A percentile compares a stretch with the other conserved stretches of the same genome.
phyloP scores from a whole-genome alignment of 2,888 invertebrate genomes.

The Scotopteryx bipunctaria region DNA sequence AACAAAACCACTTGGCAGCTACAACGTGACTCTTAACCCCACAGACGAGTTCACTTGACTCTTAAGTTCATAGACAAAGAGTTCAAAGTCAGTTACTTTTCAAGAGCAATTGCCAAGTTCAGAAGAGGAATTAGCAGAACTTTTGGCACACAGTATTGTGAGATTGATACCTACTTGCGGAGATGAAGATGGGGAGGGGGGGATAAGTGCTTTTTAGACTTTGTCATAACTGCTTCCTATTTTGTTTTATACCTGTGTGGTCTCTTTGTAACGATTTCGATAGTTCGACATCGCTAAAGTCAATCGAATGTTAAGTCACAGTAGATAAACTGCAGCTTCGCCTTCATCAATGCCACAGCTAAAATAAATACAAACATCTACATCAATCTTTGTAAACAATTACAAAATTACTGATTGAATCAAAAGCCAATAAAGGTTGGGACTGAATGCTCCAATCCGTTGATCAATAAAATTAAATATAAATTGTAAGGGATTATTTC shows the following conservation, averaged over 20 bases:
- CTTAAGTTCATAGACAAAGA: conserved; percentile 5
- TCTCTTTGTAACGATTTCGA: neutral
- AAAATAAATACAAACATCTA: too few species aligned
- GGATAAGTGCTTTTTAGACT: conserved; percentile 20
- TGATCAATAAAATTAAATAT: too few species aligned
- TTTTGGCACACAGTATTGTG: conserved; percentile 20
- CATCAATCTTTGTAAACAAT: too few species aligned
- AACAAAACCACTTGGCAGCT: conserved; percentile 12
- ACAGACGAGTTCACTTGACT: too few species aligned
- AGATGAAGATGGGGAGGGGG: too few species aligned
- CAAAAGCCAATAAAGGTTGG: too few species aligned
- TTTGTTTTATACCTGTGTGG: neutral
- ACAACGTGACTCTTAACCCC: conserved; percentile 1
- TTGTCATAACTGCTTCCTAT: conserved; percentile 11
- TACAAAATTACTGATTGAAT: too few species aligned
- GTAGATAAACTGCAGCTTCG: conserved; percentile 7
- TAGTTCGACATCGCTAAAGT: conserved; percentile 1
- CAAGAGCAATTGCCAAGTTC: conserved; percentile 18
- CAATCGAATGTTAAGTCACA: conserved; percentile 11
- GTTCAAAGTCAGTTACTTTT: conserved; percentile 13
- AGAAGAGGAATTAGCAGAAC: conserved; percentile 12
- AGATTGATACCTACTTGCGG: conserved; percentile 22
- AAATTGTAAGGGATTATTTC: too few species aligned
- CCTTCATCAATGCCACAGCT: neutral
- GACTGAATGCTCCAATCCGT: too few species aligned